Conservation (phyloP, 2,888 invertebrate species). For the Lithosia quadra region DNA sequence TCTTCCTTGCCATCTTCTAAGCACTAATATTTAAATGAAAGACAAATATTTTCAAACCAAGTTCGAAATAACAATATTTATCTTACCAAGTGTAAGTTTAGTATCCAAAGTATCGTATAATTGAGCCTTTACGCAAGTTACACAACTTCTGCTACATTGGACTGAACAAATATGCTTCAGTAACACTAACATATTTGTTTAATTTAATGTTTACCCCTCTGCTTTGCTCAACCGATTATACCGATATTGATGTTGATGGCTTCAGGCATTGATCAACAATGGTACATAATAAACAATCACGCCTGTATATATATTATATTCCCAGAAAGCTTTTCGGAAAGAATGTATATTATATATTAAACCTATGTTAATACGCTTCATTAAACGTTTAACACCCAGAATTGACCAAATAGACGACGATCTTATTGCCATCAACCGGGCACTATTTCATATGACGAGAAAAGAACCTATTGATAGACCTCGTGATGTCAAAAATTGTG, state of each 20-base stretch:
- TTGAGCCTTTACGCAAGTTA: slow-evolving; percentile 1
- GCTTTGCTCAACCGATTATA: slow-evolving; percentile 7
- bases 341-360: no score
- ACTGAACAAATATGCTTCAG: slow-evolving; percentile 9
- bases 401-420: no score
- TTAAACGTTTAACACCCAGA: no score
- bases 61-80: neutral
- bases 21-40: neutral
- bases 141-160: neutral
- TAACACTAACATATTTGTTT: slow-evolving; percentile 1
- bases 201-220: slow-evolving; percentile 4
- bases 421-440: no score
- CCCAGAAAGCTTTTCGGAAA: no score
- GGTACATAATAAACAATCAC: neutral
- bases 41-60: neutral
- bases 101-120: neutral
- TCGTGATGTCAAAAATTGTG: no score
- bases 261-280: slow-evolving; percentile 3
- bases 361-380: no score
- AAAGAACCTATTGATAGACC: no score
- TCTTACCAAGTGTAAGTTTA: neutral
- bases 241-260: slow-evolving; percentile 7
- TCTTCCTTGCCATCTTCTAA: no score
- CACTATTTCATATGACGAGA: no score
- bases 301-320: no score